Evolutionary conservation across 2,888 invertebrate species (phyloP).

Genomic region (Steromphala cineraria): DNA sequence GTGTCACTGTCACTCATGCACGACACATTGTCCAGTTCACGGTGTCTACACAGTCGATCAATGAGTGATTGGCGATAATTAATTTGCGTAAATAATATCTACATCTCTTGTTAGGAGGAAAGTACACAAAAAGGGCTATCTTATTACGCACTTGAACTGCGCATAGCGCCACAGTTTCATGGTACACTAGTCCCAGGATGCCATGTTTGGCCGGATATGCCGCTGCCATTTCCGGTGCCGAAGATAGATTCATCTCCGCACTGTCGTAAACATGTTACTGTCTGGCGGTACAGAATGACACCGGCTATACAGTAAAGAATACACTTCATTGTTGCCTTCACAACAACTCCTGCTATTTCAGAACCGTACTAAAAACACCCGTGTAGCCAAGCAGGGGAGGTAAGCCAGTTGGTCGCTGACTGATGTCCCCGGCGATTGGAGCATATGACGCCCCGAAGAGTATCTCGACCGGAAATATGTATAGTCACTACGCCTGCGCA

Average conservation of each 20-base stretch:
- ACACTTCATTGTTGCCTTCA: no score
- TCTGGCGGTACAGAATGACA: no score
- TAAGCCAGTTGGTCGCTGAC: neutral
- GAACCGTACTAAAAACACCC: neutral
- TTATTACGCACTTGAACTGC: neutral
- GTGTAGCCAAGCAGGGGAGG: constrained; percentile 12
- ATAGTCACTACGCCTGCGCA: constrained; percentile 2
- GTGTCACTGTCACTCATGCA: no score
- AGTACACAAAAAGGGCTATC: neutral
- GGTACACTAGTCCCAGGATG: neutral
- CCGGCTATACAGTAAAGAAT: no score
- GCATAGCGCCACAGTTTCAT: neutral
- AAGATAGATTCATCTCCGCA: neutral
- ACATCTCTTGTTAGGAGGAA: neutral
- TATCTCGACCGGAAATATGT: neutral
- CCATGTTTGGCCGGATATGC: neutral
- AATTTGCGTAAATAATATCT: neutral
- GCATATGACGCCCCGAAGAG: constrained; percentile 1
- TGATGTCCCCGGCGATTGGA: constrained; percentile 8
- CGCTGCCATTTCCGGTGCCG: neutral
- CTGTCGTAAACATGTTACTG: neutral
- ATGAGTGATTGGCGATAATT: no score
- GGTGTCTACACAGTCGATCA: no score
- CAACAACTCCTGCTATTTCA: neutral
- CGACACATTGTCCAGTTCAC: no score